A percentile compares a stretch with the other conserved stretches of the same genome.
Evolutionary conservation across 2,888 invertebrate genomes (phyloP).

Genomic region (Alviniconcha strummeri): DNA sequence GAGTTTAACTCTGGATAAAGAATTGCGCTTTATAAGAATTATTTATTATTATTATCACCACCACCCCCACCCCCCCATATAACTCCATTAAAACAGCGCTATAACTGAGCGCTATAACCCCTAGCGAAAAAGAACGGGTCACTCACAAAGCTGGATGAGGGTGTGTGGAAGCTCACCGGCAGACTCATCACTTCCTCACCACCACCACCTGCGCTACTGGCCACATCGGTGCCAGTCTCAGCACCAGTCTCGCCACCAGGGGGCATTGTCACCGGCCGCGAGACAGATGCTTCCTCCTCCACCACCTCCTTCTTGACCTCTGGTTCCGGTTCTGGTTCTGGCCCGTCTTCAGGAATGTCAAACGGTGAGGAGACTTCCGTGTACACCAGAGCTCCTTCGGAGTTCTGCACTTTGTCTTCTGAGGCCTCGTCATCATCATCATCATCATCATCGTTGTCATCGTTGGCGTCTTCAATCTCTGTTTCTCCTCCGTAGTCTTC

Average conservation of each 20-base stretch:
- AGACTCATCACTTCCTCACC: neutral
- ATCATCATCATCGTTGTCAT: neutral
- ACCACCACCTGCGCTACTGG: neutral
- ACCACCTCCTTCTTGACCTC: neutral
- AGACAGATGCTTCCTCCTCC: neutral
- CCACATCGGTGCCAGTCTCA: no score
- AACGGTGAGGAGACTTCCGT: neutral
- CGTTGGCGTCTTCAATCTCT: slow-evolving; percentile 2
- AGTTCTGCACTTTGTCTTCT: no score
- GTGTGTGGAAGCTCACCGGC: neutral
- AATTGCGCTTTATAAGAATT: no score
- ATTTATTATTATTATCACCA: no score
- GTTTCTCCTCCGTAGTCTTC: slow-evolving; percentile 17
- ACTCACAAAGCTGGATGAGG: slow-evolving; percentile 14
- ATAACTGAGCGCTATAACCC: no score
- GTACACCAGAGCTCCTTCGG: no score
- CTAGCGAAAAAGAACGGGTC: no score
- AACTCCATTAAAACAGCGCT: no score
- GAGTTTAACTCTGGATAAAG: no score
- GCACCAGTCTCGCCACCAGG: neutral
- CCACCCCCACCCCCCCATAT: no score
- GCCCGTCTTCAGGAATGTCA: neutral
- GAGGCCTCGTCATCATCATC: no score
- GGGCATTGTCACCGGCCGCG: neutral
- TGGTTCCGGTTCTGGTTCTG: neutral